phyloP scores from a whole-genome alignment of 2,888 invertebrate genomes.

The Platycheirus rosarum region DNA sequence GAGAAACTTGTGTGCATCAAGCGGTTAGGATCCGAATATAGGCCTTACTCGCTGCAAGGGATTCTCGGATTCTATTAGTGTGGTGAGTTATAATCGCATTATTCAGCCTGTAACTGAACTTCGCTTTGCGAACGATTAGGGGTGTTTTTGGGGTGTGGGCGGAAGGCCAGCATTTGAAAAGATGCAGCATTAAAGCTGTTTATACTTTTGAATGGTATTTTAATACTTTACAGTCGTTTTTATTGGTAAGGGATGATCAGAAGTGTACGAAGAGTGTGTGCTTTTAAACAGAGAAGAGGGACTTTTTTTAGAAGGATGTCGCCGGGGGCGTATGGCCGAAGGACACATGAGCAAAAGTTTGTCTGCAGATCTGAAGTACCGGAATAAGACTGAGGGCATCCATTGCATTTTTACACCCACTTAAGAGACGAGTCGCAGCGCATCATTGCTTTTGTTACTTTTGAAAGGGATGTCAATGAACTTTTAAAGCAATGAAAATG shows the following conservation, averaged over 20 bases:
- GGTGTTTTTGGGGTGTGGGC: constrained; percentile 6
- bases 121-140: constrained; percentile 65
- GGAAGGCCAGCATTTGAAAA: constrained; percentile 48
- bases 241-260: constrained; percentile 22
- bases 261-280: constrained; percentile 17
- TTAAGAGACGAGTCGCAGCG: constrained; percentile 1
- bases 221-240: constrained; percentile 57
- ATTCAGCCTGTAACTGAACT: constrained; percentile 71
- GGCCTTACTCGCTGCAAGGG: constrained; percentile 6
- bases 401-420: constrained; percentile 35
- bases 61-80: constrained; percentile 63
- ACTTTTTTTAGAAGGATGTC: constrained; percentile 20
- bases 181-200: constrained; percentile 42
- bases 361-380: constrained; percentile 44
- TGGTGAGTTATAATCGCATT: constrained; percentile 72
- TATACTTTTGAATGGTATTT: constrained; percentile 40
- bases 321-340: constrained; percentile 33
- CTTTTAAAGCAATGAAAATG: constrained; percentile 13
- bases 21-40: constrained; percentile 57
- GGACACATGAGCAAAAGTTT: constrained; percentile 47
- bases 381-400: constrained; percentile 19
- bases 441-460: constrained; percentile 7
- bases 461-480: constrained; percentile 42
- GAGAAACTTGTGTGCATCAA: constrained; percentile 65
- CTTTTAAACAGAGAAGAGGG: constrained; percentile 11